phyloP scores from a whole-genome alignment of 2,888 invertebrate species.

The Platypus cylindrus region DNA sequence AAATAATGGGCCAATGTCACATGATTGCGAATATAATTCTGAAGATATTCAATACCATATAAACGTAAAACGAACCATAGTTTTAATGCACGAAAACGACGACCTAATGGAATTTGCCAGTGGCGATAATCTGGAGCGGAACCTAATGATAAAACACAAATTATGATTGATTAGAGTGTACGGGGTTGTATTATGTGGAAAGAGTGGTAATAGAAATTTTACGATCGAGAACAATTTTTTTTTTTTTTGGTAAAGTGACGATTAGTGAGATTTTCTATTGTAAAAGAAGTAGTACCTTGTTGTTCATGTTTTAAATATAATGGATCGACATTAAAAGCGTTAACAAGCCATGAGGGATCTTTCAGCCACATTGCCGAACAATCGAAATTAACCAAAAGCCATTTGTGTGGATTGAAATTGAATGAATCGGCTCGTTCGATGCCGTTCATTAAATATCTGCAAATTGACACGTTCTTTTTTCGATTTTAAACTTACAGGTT shows the following conservation, averaged over 20 bases:
- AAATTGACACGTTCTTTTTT: slow-evolving; percentile 3
- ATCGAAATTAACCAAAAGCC: slow-evolving; percentile 98
- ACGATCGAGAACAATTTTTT: too few species aligned
- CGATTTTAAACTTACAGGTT: neutral
- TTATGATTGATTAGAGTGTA: too few species aligned
- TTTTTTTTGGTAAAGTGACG: too few species aligned
- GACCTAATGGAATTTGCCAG: slow-evolving; percentile 92
- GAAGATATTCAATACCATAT: slow-evolving; percentile 80
- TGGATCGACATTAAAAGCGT: slow-evolving; percentile 96
- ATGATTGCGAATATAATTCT: slow-evolving; percentile 76
- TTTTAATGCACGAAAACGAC: slow-evolving; percentile 85
- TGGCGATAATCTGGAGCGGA: slow-evolving; percentile 89
- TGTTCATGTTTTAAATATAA: slow-evolving; percentile 90
- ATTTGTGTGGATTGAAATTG: slow-evolving; percentile 98
- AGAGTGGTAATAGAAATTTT: too few species aligned
- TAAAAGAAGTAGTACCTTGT: slow-evolving; percentile 53
- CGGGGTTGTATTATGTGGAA: too few species aligned
- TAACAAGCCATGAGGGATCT: slow-evolving; percentile 77
- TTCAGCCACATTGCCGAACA: slow-evolving; percentile 97
- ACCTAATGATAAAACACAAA: slow-evolving; percentile 6
- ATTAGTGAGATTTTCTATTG: too few species aligned
- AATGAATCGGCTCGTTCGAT: slow-evolving; percentile 87
- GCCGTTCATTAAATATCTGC: slow-evolving; percentile 76
- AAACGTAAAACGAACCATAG: slow-evolving; percentile 90
- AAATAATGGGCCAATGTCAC: slow-evolving; percentile 79